A percentile compares a stretch with the other conserved stretches of the same genome.
These are phyloP conservation scores for Poecilia latipinna DNA, from an alignment of 2,113 vertebrate species.

Conservation along the genomic window DNA sequence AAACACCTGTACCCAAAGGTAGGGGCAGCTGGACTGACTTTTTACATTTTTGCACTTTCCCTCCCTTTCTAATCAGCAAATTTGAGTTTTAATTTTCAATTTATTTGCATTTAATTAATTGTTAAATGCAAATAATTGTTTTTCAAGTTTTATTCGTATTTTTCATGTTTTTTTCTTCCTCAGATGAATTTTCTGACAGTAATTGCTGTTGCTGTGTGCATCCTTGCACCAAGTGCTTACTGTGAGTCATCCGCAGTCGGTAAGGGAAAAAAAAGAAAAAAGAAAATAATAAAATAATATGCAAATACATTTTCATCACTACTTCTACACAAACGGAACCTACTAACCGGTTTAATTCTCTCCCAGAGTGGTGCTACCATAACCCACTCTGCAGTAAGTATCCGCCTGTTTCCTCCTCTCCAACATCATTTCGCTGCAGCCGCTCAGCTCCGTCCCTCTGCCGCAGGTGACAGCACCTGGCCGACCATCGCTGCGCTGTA, in stretches of 20 bases:
- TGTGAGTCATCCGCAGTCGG: accelerated
- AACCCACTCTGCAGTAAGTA: slow-evolving; percentile 52
- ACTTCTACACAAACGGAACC: background rate
- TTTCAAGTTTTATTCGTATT: background rate
- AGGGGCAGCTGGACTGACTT: background rate
- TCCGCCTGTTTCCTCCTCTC: background rate
- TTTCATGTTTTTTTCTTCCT: background rate
- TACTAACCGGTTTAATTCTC: background rate
- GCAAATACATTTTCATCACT: too few relatives aligned
- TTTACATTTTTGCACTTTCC: background rate
- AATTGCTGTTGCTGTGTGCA: slow-evolving; percentile 17
- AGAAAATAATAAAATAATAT: too few relatives aligned
- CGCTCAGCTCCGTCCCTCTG: background rate
- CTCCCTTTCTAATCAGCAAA: background rate
- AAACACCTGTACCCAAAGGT: background rate
- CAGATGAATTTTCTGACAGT: slow-evolving; percentile 43
- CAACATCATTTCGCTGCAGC: background rate
- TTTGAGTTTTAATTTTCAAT: background rate
- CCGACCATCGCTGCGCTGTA: accelerated
- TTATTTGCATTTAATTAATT: too few relatives aligned
- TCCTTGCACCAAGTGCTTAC: background rate
- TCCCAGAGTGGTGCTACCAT: slow-evolving; percentile 66
- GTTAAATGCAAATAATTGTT: background rate
- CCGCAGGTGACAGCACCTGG: slow-evolving; percentile 58
- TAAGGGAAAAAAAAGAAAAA: background rate